phyloP scores from a whole-genome alignment of 30 jellyfish, hydroid and myxozoan genomes.

The Turritopsis rubra region DNA sequence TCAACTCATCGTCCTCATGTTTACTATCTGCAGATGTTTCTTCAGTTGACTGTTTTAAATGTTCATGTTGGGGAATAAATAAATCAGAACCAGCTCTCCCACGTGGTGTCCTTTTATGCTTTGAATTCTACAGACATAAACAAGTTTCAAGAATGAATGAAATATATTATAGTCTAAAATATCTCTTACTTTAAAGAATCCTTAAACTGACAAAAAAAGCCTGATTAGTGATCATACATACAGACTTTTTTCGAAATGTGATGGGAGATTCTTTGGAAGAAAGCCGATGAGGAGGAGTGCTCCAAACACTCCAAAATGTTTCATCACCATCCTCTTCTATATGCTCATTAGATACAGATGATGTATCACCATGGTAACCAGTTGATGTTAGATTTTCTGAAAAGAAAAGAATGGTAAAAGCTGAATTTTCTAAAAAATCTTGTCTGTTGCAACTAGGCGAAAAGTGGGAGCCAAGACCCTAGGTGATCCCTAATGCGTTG shows the following conservation, averaged over 20 bases:
- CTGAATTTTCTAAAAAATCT: no score
- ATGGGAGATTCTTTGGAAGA: constrained; percentile 9
- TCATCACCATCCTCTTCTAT: constrained; percentile 14
- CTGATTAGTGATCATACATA: no score
- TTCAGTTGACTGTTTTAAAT: background rate
- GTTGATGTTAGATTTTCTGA: background rate
- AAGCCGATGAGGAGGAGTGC: constrained; percentile 22
- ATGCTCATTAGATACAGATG: background rate
- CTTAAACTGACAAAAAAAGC: no score
- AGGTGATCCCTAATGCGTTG: no score
- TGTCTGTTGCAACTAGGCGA: no score
- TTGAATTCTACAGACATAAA: background rate
- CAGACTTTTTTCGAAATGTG: constrained; percentile 20
- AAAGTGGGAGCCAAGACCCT: no score
- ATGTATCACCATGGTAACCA: constrained; percentile 29
- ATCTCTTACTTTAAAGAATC: background rate
- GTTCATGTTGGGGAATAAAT: background rate
- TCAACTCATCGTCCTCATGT: background rate
- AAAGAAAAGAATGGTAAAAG: no score
- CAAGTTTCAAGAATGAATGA: background rate
- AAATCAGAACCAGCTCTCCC: background rate
- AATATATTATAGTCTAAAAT: no score
- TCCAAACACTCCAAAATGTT: constrained; percentile 33
- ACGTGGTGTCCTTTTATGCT: background rate
- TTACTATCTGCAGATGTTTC: background rate